Percentiles rank a stretch among this genome's conserved stretches.
Evolutionary conservation across 2,888 invertebrate species (phyloP).

Genomic region (Gasteruption jaculator): DNA sequence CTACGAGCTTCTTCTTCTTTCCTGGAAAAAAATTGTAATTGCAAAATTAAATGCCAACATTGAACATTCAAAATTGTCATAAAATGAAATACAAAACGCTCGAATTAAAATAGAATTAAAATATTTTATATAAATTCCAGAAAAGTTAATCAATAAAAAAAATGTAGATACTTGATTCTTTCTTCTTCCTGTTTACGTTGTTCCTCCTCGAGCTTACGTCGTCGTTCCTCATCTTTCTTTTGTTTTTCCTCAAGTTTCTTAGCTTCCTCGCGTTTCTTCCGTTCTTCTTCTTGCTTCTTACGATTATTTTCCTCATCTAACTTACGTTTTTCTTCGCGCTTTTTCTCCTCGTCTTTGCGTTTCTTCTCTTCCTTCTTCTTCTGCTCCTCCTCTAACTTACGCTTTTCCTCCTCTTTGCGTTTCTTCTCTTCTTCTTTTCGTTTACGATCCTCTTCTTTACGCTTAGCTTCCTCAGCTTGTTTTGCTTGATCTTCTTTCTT

Average conservation of each 20-base stretch:
- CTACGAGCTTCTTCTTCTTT: slow-evolving; percentile 42
- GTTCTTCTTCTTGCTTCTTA: slow-evolving; percentile 52
- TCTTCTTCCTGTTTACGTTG: slow-evolving; percentile 45
- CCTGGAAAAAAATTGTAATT: slow-evolving; percentile 22
- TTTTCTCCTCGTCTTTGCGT: slow-evolving; percentile 54
- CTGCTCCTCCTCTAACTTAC: slow-evolving; percentile 55
- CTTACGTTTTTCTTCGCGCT: slow-evolving; percentile 53
- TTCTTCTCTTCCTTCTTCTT: slow-evolving; percentile 56
- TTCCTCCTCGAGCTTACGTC: slow-evolving; percentile 52
- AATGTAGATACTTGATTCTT: slow-evolving; percentile 35
- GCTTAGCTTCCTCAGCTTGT: slow-evolving; percentile 42
- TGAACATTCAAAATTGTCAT: no score
- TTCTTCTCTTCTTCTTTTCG: slow-evolving; percentile 54
- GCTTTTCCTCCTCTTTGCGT: slow-evolving; percentile 54
- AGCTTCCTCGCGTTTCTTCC: slow-evolving; percentile 45
- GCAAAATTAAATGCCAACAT: no score
- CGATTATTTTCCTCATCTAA: slow-evolving; percentile 49
- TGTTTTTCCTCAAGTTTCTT: slow-evolving; percentile 47
- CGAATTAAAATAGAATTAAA: slow-evolving; percentile 5
- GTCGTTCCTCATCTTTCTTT: slow-evolving; percentile 55
- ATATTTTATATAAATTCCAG: slow-evolving; percentile 10
- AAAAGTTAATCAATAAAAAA: slow-evolving; percentile 8
- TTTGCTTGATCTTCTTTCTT: slow-evolving; percentile 39
- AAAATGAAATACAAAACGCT: slow-evolving; percentile 5
- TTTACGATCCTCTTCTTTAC: slow-evolving; percentile 55